phyloP scores from a whole-genome alignment of 2,888 invertebrate genomes.

The Torymus texanus region DNA sequence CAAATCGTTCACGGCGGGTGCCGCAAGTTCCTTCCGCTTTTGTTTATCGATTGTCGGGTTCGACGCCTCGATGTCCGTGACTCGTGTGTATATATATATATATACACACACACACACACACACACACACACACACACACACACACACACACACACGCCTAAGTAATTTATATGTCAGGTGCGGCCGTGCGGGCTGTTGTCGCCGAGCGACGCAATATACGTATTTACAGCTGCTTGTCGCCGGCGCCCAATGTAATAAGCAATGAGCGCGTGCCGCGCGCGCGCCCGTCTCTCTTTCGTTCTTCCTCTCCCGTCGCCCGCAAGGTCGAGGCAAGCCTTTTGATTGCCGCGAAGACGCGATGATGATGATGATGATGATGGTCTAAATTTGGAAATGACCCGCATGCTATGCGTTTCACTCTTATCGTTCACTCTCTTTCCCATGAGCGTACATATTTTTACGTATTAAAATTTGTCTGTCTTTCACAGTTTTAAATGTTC shows the following conservation, averaged over 20 bases:
- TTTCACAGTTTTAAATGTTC: too few relatives aligned
- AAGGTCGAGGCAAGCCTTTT: conserved; percentile 30
- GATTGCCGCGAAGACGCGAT: neutral
- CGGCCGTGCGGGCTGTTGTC: too few relatives aligned
- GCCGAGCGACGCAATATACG: too few relatives aligned
- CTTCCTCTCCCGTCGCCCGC: neutral
- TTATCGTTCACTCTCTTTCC: neutral
- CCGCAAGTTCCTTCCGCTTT: neutral
- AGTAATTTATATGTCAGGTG: too few relatives aligned
- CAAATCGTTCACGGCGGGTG: too few relatives aligned
- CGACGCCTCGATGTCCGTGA: neutral
- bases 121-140: too few relatives aligned
- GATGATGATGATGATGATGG: conserved; percentile 8
- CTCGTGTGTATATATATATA: too few relatives aligned
- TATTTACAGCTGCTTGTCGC: neutral
- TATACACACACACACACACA: too few relatives aligned
- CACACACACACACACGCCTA: too few relatives aligned
- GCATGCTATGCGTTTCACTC: neutral
- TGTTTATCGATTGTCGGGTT: conserved; percentile 30
- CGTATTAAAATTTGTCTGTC: too few relatives aligned
- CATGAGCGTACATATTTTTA: too few relatives aligned
- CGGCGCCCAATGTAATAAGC: neutral
- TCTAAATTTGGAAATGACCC: conserved; percentile 51
- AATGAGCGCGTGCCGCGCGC: too few relatives aligned
- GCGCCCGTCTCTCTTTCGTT: neutral